phyloP scores from a whole-genome alignment of 1,140 invertebrate genomes.

The Subanguina moxae region DNA sequence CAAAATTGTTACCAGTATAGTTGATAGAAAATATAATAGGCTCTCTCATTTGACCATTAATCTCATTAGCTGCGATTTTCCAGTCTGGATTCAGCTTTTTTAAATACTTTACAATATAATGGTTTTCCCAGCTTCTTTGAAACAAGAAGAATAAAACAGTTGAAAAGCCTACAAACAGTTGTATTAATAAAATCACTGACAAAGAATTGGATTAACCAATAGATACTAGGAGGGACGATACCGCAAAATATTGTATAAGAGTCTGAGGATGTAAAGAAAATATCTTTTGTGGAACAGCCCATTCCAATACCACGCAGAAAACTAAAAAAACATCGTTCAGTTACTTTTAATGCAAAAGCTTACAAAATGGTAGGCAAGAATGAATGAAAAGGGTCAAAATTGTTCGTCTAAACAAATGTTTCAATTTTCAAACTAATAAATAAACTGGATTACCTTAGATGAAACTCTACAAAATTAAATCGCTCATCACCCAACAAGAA shows the following conservation, averaged over 20 bases:
- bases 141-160: slow-evolving; percentile 1
- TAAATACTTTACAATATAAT: slow-evolving; percentile 15
- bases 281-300: slow-evolving; percentile 19
- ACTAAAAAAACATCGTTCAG: slow-evolving; percentile 23
- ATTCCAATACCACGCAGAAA: slow-evolving; percentile 33
- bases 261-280: slow-evolving; percentile 21
- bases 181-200: not conserved
- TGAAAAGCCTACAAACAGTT: slow-evolving; percentile 8
- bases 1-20: slow-evolving; percentile 13
- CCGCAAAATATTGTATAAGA: slow-evolving; percentile 20
- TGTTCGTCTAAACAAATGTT: slow-evolving; percentile 4
- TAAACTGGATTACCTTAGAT: not conserved
- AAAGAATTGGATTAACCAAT: slow-evolving; percentile 8
- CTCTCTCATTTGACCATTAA: slow-evolving; percentile 12
- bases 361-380: slow-evolving; percentile 24
- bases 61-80: slow-evolving; percentile 6
- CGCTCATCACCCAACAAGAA: slow-evolving; percentile 32
- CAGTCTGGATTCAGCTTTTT: slow-evolving; percentile 10
- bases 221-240: slow-evolving; percentile 23
- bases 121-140: slow-evolving; percentile 2
- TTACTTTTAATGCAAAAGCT: slow-evolving; percentile 4
- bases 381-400: slow-evolving; percentile 29
- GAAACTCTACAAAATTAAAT: slow-evolving; percentile 35
- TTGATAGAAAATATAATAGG: slow-evolving; percentile 16
- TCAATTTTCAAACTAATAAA: too few relatives aligned